Evolutionary conservation across 2,797 vertebrate species (phyloP).

Genomic region (Rachycentron canadum): DNA sequence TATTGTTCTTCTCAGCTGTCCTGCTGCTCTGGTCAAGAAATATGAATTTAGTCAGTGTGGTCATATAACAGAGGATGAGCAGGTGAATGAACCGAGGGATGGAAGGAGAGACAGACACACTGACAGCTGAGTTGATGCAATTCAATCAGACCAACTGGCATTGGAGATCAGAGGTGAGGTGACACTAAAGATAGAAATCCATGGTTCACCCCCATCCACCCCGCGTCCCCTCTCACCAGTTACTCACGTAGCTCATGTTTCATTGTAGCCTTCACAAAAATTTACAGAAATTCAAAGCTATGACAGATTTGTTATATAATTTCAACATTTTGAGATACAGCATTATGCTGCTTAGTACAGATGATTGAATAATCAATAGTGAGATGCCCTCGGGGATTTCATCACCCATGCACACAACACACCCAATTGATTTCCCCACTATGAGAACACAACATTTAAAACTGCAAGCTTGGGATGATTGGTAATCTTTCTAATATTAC

Average conservation of each 20-base stretch:
- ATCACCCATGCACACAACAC: neutral
- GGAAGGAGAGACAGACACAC: conserved; percentile 35
- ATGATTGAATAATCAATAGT: neutral
- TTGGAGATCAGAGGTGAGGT: conserved; percentile 50
- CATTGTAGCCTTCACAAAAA: conserved; percentile 27
- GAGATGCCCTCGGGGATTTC: neutral
- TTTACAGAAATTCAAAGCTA: neutral
- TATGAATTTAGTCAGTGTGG: neutral
- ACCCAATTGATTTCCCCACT: neutral
- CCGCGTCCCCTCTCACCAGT: conserved; percentile 22
- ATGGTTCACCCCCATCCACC: neutral
- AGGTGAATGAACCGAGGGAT: conserved; percentile 31
- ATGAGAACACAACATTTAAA: neutral
- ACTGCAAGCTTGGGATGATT: neutral
- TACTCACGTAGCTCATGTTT: conserved; percentile 60
- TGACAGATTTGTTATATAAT: neutral
- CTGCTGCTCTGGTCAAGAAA: conserved; percentile 1
- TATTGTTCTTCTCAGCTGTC: neutral
- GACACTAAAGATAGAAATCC: conserved; percentile 81
- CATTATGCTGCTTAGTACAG: neutral
- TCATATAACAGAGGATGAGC: conserved; percentile 20
- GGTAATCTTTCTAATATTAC: neutral
- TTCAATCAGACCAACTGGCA: conserved; percentile 77
- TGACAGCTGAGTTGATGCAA: conserved; percentile 84
- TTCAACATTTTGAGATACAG: neutral